phyloP scores from a whole-genome alignment of 2,113 vertebrate species.

The Ondatra zibethicus region DNA sequence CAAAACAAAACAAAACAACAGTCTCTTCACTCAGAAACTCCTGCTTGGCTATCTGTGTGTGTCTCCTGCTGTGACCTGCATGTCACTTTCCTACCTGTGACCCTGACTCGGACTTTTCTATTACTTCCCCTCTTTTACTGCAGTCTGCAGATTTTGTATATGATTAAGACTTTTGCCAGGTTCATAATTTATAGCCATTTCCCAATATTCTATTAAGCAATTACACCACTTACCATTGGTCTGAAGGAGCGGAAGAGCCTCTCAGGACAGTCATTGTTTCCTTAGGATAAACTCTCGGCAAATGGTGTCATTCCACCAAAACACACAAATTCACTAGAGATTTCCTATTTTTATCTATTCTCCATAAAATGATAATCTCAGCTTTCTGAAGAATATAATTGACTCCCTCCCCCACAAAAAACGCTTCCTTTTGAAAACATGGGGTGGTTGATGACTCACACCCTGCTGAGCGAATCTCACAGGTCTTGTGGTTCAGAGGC shows the following conservation, averaged over 20 bases:
- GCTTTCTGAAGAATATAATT: neutral
- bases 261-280: neutral
- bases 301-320: neutral
- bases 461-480: rapidly evolving
- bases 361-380: neutral
- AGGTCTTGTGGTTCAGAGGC: neutral
- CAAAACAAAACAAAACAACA: neutral
- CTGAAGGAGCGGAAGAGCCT: neutral
- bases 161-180: neutral
- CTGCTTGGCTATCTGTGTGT: neutral
- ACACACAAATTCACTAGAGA: neutral
- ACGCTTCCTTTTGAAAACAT: neutral
- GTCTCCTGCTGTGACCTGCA: neutral
- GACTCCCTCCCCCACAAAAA: neutral
- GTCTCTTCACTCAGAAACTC: neutral
- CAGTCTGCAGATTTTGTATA: neutral
- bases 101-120: neutral
- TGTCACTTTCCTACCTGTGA: neutral
- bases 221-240: neutral
- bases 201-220: neutral
- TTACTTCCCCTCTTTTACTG: neutral
- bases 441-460: neutral
- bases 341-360: neutral
- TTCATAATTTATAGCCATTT: neutral
- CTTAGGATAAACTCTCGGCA: neutral